Conservation (phyloP, 2,113 vertebrate genomes). For the Fulmarus glacialis region DNA sequence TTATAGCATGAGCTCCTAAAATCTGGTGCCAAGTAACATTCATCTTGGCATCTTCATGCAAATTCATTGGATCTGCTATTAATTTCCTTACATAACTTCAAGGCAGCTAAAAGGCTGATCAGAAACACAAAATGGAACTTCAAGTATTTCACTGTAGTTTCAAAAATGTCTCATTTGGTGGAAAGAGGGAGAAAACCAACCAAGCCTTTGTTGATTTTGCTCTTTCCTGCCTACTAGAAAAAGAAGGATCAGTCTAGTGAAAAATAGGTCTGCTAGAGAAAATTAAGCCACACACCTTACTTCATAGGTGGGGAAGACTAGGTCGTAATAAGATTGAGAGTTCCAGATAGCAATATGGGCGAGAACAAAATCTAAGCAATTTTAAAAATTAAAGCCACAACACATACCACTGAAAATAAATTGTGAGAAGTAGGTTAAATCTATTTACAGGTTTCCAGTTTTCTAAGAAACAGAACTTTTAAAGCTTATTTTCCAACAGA, state of each 20-base stretch:
- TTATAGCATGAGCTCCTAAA: background rate
- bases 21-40: background rate
- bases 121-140: background rate
- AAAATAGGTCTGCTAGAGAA: background rate
- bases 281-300: background rate
- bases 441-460: constrained; percentile 35
- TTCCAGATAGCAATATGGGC: background rate
- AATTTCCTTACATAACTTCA: background rate
- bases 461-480: constrained; percentile 49
- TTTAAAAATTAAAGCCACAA: background rate
- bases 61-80: background rate
- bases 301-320: background rate
- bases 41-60: background rate
- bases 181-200: background rate
- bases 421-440: background rate
- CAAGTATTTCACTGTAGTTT: background rate
- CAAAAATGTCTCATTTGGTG: background rate
- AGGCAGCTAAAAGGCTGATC: background rate
- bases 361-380: background rate
- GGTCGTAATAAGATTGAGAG: background rate
- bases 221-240: background rate
- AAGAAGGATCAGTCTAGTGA: background rate
- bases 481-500: constrained; percentile 51
- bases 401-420: background rate
- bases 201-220: background rate